Percentiles rank a stretch among this genome's conserved stretches.
Evolutionary conservation across 2,113 vertebrate genomes (phyloP).

Genomic region (Pyrgilauda ruficollis): DNA sequence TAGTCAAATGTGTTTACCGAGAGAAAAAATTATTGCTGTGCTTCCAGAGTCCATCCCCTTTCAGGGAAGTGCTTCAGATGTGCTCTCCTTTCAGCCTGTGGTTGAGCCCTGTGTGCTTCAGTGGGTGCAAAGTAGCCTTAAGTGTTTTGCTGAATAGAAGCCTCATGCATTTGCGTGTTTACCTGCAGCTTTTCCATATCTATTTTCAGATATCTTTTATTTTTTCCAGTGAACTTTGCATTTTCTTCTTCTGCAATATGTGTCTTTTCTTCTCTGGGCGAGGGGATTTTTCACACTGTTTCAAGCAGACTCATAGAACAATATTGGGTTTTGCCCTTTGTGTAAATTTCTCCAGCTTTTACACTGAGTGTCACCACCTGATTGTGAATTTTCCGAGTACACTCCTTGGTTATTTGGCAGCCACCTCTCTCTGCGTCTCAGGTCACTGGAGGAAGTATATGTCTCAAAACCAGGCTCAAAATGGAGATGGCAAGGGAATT

Average conservation of each 20-base stretch:
- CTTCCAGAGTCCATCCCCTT: not conserved
- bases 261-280: not conserved
- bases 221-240: not conserved
- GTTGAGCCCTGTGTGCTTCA: not conserved
- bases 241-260: not conserved
- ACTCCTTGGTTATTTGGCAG: not conserved
- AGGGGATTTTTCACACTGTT: not conserved
- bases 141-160: not conserved
- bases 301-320: accelerated
- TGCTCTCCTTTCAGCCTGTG: not conserved
- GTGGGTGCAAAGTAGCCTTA: not conserved
- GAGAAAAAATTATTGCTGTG: not conserved
- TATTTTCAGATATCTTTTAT: not conserved
- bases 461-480: not conserved
- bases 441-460: not conserved
- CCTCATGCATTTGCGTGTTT: accelerated
- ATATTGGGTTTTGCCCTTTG: accelerated
- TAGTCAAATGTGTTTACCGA: not conserved
- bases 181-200: not conserved
- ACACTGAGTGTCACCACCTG: not conserved
- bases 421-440: accelerated
- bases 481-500: not conserved
- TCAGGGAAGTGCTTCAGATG: not conserved
- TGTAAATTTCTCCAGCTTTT: not conserved
- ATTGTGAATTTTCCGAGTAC: not conserved